Percentiles rank a stretch among this genome's conserved stretches.
Evolutionary conservation across 2,113 vertebrate genomes (phyloP).

Genomic region (Haliaeetus leucogaster): DNA sequence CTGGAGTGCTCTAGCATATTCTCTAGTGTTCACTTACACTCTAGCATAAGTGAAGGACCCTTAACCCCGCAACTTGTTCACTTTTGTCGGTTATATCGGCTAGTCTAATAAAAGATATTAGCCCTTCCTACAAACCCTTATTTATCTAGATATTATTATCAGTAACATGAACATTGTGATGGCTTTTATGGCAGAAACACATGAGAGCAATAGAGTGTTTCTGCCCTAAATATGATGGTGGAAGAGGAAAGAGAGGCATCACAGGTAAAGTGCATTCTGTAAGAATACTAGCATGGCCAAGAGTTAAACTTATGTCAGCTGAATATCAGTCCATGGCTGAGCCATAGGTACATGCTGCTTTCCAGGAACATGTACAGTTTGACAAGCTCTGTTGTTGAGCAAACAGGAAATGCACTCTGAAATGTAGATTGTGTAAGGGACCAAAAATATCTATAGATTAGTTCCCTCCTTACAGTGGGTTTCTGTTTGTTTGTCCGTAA

Average conservation of each 20-base stretch:
- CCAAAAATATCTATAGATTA: neutral
- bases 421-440: neutral
- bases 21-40: constrained; percentile 6
- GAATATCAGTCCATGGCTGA: neutral
- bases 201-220: neutral
- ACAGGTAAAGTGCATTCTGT: neutral
- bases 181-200: neutral
- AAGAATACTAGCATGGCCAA: neutral
- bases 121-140: neutral
- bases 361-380: neutral
- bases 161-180: neutral
- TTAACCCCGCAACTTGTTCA: constrained; percentile 32
- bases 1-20: constrained; percentile 16
- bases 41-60: neutral
- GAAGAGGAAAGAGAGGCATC: neutral
- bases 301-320: neutral
- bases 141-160: neutral
- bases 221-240: neutral
- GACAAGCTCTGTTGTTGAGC: neutral
- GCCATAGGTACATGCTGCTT: neutral
- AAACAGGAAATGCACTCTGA: neutral
- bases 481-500: neutral
- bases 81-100: neutral
- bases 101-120: constrained; percentile 14
- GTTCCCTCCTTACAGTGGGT: neutral